phyloP scores from a whole-genome alignment of 1,140 invertebrate species.

The Drosophila murphyi region DNA sequence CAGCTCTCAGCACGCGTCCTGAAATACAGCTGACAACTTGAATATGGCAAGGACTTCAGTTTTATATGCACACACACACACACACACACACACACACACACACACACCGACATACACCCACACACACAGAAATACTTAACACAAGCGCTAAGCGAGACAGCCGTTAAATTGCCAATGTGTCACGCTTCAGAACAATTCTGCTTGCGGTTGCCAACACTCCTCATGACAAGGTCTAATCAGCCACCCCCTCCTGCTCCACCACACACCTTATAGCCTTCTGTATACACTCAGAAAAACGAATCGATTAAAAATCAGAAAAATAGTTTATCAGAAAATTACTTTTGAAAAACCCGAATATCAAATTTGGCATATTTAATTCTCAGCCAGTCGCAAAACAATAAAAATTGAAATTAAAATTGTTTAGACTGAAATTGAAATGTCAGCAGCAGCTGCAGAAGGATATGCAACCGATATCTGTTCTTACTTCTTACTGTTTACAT shows the following conservation, averaged over 20 bases:
- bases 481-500: too few species aligned
- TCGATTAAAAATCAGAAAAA: too few species aligned
- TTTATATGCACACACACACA: neutral
- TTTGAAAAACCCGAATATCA: too few species aligned
- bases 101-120: neutral
- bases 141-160: constrained; percentile 51
- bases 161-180: constrained; percentile 72
- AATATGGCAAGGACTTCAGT: neutral
- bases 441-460: too few species aligned
- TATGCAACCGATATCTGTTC: too few species aligned
- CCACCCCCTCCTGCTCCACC: neutral
- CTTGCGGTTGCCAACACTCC: constrained; percentile 25
- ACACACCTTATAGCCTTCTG: constrained; percentile 4
- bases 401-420: too few species aligned
- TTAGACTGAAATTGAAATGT: too few species aligned
- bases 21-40: neutral
- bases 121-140: neutral
- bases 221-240: neutral
- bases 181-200: constrained; percentile 25
- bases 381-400: too few species aligned
- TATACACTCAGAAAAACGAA: too few species aligned
- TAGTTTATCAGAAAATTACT: too few species aligned
- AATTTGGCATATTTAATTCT: too few species aligned
- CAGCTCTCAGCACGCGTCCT: neutral
- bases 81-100: neutral